Evolutionary conservation across 2,888 invertebrate species (phyloP), one percentile per base, ranked within the genome.

Genomic region (Dendrolimus pini): DNA sequence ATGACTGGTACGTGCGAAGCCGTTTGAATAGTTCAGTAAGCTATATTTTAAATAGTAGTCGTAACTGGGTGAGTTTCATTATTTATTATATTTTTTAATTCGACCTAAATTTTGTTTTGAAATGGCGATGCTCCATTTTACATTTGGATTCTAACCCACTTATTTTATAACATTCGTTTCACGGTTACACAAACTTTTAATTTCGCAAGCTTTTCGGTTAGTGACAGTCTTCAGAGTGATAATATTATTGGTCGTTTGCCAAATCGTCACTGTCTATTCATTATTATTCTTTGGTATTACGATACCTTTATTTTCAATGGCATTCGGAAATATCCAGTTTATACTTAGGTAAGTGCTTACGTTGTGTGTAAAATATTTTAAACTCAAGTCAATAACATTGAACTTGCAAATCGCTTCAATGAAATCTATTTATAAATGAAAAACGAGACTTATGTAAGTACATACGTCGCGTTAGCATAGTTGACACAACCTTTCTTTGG

Each of bases 211-310:
- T 69, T 75, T 70, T 74, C 65, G 74, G 73, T 65, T 77, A 75
- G 75, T 71, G 76, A 75, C 72, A 73, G 71, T 68, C 65, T 64
- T 60, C 58, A 68, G 72, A 73, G 71, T 68, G 65, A 64, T 61
- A 65, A 68, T 58, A 67, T 72, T 65, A 67, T 78, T 83, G 82
- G 78, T 72, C 41, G 61, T 63, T 55, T 73, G 83, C 83, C 83
- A 84, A 77, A 72, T 66, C 64, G 68, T 68, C 59, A 59, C 63
- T 68, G 66, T 68, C 66, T 71, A 70, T 64, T 69, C 67, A 68
- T 68, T 69, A 64, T 63, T 59, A 58, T 56, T 56, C 61, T 63
- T 61, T 67, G 59, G 59, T 63, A 65, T 68, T 63, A 73, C 64
- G 63, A 66, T 69, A 70, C 67, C 30, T 65, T 61, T 64, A 69